Evolutionary conservation across 1,140 invertebrate species (phyloP).

Genomic region (Wiebesia pumilae): DNA sequence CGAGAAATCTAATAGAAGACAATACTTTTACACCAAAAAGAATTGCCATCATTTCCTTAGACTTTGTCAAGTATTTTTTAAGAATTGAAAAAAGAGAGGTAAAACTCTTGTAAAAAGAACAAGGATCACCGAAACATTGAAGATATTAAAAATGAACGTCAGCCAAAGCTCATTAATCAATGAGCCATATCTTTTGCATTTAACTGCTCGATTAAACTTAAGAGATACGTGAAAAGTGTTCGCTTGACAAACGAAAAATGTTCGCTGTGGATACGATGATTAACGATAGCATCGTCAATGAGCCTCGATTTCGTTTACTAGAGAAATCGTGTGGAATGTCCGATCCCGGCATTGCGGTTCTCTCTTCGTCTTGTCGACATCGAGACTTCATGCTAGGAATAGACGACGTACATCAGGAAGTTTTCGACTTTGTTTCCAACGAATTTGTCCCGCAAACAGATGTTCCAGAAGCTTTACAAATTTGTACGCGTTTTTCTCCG

Average conservation of each 20-base stretch:
- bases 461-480: background rate
- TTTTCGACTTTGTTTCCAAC: constrained; percentile 18
- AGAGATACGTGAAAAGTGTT: background rate
- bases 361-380: constrained; percentile 1
- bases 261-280: constrained; percentile 18
- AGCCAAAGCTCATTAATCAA: too few relatives aligned
- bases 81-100: too few relatives aligned
- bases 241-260: constrained; percentile 27
- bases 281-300: constrained; percentile 32
- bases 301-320: background rate
- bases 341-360: background rate
- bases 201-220: constrained; percentile 27
- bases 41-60: too few relatives aligned
- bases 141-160: too few relatives aligned
- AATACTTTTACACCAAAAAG: too few relatives aligned
- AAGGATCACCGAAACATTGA: too few relatives aligned
- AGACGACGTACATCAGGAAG: background rate
- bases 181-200: background rate
- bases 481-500: background rate
- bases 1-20: too few relatives aligned
- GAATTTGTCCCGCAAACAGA: background rate
- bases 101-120: too few relatives aligned
- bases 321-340: constrained; percentile 31
- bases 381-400: background rate
- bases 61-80: too few relatives aligned